Base-by-base conservation (phyloP, 2,888 invertebrate genomes). In the Mermis nigrescens region DNA sequence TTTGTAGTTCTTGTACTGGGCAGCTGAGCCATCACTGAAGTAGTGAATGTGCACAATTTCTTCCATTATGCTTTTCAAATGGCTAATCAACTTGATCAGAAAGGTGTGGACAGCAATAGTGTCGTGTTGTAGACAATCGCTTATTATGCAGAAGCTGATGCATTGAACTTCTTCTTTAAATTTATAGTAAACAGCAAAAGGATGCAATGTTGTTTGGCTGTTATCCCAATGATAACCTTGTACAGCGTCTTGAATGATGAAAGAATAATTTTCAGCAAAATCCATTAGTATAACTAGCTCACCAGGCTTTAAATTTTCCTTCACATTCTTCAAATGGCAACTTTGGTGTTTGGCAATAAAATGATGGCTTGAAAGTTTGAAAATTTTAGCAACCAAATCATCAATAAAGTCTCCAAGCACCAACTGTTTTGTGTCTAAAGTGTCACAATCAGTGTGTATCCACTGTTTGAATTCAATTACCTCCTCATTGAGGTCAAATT, bases 21-120 rank as follows among this genome's bases (percentile, higher is more conserved):
- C 52, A 26, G 52, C 52, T 26, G 52, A 51, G n/a, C 52, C 52
- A 26, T 51, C 52, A 51, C 52, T 51, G 52, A 51, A 26, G 22
- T 51, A 51, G 4, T 24, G 7, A 7, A 51, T 26, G n/a, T 51
- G 52, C 24, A 7, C n/a, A 7, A 26, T n/a, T 7, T 24, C 7
- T 51, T 7, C 12, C 7, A 24, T 12, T 7, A 26, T 26, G 22
- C 24, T 24, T 51, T 51, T 7, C 19, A 38, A 19, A 19, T 38
- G 38, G 19, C 19, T 38, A 19, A 38, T 38, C 38, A 38, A 38
- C 19, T 38, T 38, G 38, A 19, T 12, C 12, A 38, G 38, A 19
- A 38, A 38, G 38, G 19, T 19, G 38, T 38, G 19, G 38, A 38
- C 19, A 12, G 38, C 19, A 38, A 38, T 19, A 12, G 7, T 38